Base-by-base conservation (phyloP, 1,140 invertebrate genomes). In the Caenorhabditis briggsae region DNA sequence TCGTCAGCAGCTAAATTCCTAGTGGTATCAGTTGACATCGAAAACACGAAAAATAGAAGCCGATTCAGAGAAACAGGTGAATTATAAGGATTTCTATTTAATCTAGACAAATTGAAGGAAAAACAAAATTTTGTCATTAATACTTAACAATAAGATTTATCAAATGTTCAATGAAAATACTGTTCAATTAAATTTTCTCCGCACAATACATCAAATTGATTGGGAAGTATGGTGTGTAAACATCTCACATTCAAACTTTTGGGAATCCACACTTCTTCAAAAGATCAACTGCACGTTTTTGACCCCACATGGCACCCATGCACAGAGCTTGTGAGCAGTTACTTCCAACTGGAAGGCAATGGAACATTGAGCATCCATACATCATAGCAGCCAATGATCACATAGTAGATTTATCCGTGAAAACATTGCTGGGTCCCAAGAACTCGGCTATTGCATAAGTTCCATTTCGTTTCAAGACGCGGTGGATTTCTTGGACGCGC, bases 261-360 rank as follows among this genome's bases (percentile, higher is more conserved):
- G 53, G 33, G 58, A 90, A 90, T 16, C 89, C 89, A 83, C 88
- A 90, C 16, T 83, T 78, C 0, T 89, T 53, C 1, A 90, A 50
- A 59, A 90, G 41, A 41, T 83, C 25, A 3, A 25, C n/a, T 7
- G 85, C 89, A 70, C 61, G 83, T 56, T 89, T 65, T 11, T 46
- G 23, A 48, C 89, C 89, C 89, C 89, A 90, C 88, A 89, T 89
- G 5, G 89, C 61, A 14, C 89, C 89, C n/a, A 89, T n/a, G n/a
- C 84, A 55, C 2, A 90, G 43, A 8, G 89, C 89, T 74, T 90
- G 89, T 89, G 85, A 33, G 20, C 89, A 61, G 48, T 89, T 91
- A 70, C 87, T 89, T 11, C 89, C 90, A 20, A 90, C 88, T n/a
- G 90, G 90, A 46, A 90, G 64, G 59, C 90, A 90, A 65, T 90